Base-by-base conservation (phyloP, 2,888 invertebrate genomes). In the Napeogenes inachia region DNA sequence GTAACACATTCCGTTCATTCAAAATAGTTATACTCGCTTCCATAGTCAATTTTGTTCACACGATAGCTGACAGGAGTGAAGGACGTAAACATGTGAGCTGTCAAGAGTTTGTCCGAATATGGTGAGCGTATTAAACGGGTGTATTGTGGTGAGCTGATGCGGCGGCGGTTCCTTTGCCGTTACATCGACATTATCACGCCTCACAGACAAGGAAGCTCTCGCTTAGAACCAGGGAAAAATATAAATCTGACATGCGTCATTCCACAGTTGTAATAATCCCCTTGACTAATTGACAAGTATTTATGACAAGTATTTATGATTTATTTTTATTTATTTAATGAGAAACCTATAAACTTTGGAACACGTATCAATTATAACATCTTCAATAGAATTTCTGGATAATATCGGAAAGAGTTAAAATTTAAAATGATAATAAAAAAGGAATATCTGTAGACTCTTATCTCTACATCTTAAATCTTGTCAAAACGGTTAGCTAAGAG, bases 401-500 rank as follows among this genome's bases (percentile, higher is more conserved):
- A 30, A 50, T 50, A 50, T 50, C 50, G 30, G 12, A 50, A 30
- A 50, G 21, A 21, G 21, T 13, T 50, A 21, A 50, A 30, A 12
- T 50, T 30, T 30, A 30, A 30, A 30, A 47, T 21, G n/a, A 47
- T 21, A 30, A 50, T 50, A 50, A 33, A 62, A 76, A 72, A 76
- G 61, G 62, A 68, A 68, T 57, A 65, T 68, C 60, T 72, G 62
- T 72, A 72, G 71, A 73, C 73, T 71, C 74, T 80, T 83, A 82
- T 85, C 84, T 75, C 66, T 74, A 76, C 79, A 87, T 89, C 87
- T 80, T 70, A 82, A 86, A 85, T 84, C 81, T 82, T 87, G 89
- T 89, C 89, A 87, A 86, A 89, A 87, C 87, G 88, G 87, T 89
- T 89, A 89, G 87, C 83, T 89, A 86, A 89, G 85, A 85, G 79